Evolutionary conservation across 1,140 invertebrate genomes (phyloP), one percentile per base, ranked within the genome.

Genomic region (Drosophila parabipectinata): DNA sequence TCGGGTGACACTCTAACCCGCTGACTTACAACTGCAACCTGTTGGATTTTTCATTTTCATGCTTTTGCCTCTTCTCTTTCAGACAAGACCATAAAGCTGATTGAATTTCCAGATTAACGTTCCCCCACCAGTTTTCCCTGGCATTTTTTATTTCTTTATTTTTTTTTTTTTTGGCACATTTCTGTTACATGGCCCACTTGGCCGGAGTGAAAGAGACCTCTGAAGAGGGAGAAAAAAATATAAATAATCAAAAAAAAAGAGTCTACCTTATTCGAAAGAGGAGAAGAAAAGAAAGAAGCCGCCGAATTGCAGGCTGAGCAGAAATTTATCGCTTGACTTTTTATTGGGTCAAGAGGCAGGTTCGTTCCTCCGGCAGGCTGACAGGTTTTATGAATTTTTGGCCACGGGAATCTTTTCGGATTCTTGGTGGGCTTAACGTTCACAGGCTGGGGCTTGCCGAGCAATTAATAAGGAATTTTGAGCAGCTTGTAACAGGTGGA

Each of bases 341-440:
- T 82, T 83, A 83, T 82, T 82, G 63, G 79, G 79, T 82, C 79
- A 82, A 79, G 75, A 62, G 79, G 75, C 79, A 79, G 79, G 79
- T 83, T 82, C 32, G 37, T 32, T 72, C 39, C 24, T 50, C 67
- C 26, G 32, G 64, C 64, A 48, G 39, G 67, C 67, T 24, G 32
- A 51, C 64, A 48, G 39, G 67, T 72, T 72, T 72, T 21, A 10
- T 48, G 8, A 15, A n/a, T 60, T 41, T 44, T 37, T 39, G 34
- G 24, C 26, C 34, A 5, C 18, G 21, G 41, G 32, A 48, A 18
- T 39, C 26, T 44, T 48, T 59, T 44, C 39, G 63, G 44, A 45
- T 83, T 76, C 80, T 63, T 58, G 79, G 79, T 82, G 79, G 79
- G 68, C 74, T 68, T 30, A 30, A 44, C 41, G 60, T n/a, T 37